Evolutionary conservation across 2,888 invertebrate species (phyloP), one percentile per base, ranked within the genome.

Genomic region (Ophraella communa): DNA sequence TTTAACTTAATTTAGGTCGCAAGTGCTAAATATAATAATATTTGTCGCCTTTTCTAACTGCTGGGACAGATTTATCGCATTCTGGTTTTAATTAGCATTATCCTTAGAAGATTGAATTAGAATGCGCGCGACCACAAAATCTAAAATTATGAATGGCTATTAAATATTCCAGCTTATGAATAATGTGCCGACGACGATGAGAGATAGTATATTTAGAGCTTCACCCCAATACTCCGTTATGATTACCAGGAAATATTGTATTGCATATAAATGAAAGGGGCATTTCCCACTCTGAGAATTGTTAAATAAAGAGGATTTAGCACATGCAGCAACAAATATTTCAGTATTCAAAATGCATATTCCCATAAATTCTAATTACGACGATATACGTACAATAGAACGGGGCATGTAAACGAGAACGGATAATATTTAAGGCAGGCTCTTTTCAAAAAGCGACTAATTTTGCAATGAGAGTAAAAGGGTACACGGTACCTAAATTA

Each of bases 301-400:
- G 57, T 60, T 60, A 57, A 61, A 66, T 66, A 64, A 64, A 66
- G 64, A 55, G 64, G 64, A 67, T 67, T 67, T 64, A 62, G 61
- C 51, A 49, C 59, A 59, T 61, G 49, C 64, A 55, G 62, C 62
- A 60, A 66, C 66, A 68, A 64, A 66, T 66, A 66, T 66, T 68
- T 68, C 64, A 62, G 66, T 66, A 68, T 68, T 62, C 68, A 45
- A 61, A 68, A 62, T 68, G 66, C 68, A 68, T 64, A 66, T 53
- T 66, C 62, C 58, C 68, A 66, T 68, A 68, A 68, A 68, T 68
- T 64, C 66, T 66, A 68, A 66, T 68, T 66, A 66, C 59, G 7
- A 33, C 47, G 64, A 62, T n/a, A n/a, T n/a, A 54, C 54, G 55
- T 33, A 68, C 58, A 57, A 57, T 64, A 64, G 60, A 42, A 59